Evolutionary conservation across 1,140 invertebrate genomes (phyloP).

Genomic region (Anthonomus grandis): DNA sequence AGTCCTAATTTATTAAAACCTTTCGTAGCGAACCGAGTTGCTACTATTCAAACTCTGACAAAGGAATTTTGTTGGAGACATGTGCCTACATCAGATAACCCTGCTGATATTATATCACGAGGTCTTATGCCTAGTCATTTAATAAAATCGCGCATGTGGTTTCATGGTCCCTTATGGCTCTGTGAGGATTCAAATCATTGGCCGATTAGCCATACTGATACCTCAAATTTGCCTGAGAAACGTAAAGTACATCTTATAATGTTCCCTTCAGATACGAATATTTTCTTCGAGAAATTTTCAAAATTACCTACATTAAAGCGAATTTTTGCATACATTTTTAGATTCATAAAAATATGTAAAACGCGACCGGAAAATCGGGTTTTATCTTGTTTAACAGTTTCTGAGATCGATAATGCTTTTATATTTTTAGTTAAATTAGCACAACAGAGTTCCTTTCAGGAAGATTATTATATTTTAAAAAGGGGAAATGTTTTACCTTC

Average conservation of each 20-base stretch:
- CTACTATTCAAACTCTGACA: not conserved
- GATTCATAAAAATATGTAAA: not conserved
- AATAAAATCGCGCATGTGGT: not conserved
- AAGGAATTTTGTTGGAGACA: not conserved
- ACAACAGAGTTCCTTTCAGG: conserved; percentile 40
- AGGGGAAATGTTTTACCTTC: too few relatives aligned
- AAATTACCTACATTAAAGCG: not conserved
- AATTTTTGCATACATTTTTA: not conserved
- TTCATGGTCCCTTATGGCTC: not conserved
- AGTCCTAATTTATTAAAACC: not conserved
- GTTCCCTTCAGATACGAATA: too few relatives aligned
- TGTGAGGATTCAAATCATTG: not conserved
- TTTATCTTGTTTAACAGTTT: too few relatives aligned
- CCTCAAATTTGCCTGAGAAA: not conserved
- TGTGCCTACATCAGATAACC: not conserved
- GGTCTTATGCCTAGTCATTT: not conserved
- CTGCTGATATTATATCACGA: not conserved
- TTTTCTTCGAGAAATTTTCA: not conserved
- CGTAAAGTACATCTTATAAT: too few relatives aligned
- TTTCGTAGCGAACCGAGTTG: not conserved
- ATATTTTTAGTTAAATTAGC: not conserved
- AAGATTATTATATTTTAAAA: conserved; percentile 40
- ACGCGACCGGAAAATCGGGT: too few relatives aligned
- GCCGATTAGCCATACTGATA: not conserved
- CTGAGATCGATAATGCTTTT: too few relatives aligned